phyloP scores from a whole-genome alignment of 37 sponge, comb jelly and placozoan species.

The Eunapius fragilis region DNA sequence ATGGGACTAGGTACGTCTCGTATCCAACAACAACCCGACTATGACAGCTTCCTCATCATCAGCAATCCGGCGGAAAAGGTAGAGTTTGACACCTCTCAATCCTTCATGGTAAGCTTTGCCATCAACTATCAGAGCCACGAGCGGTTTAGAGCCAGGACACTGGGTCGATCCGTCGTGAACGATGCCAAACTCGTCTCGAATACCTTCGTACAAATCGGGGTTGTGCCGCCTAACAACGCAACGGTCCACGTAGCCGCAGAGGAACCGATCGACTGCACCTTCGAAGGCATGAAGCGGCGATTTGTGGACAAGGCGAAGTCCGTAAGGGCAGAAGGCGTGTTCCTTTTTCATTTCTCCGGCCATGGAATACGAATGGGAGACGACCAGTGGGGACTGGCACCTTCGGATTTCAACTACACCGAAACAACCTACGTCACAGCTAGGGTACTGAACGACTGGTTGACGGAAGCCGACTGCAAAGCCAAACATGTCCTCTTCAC shows the following conservation, averaged over 20 bases:
- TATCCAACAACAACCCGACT: no score
- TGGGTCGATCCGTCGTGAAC: no score
- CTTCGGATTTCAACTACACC: conserved; percentile 54
- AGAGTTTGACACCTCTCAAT: no score
- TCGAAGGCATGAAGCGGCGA: conserved; percentile 41
- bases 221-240: background rate
- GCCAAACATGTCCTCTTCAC: conserved; percentile 60
- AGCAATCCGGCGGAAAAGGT: no score
- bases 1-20: no score
- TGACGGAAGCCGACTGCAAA: conserved; percentile 42
- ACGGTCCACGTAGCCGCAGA: conserved; percentile 1
- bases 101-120: no score
- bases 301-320: conserved; percentile 49
- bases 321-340: conserved; percentile 50
- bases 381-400: conserved; percentile 56
- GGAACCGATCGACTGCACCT: conserved; percentile 11
- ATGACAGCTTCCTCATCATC: no score
- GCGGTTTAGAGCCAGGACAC: no score
- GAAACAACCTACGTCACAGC: conserved; percentile 32
- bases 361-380: conserved; percentile 49
- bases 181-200: no score
- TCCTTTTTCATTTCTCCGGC: conserved; percentile 71
- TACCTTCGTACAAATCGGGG: no score
- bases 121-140: no score
- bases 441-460: conserved; percentile 24